Evolutionary conservation across 2,113 vertebrate genomes (phyloP).

Genomic region (Crypturellus undulatus): DNA sequence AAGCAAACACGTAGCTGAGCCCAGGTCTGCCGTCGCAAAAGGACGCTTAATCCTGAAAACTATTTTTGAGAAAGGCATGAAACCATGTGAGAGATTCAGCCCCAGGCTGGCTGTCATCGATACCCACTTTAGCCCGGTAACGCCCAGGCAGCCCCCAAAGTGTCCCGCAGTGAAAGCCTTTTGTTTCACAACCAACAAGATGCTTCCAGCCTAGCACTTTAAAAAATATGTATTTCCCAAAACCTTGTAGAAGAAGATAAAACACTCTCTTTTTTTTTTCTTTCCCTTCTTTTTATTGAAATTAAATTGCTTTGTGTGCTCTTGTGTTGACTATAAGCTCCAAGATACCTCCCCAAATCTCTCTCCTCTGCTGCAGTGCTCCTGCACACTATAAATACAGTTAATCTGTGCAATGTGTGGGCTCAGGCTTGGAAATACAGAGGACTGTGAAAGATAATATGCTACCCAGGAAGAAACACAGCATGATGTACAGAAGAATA

Average conservation of each 20-base stretch:
- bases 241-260: neutral
- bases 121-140: neutral
- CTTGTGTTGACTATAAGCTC: neutral
- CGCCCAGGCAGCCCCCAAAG: neutral
- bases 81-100: neutral
- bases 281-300: neutral
- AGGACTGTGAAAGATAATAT: constrained; percentile 24
- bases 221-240: neutral
- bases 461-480: constrained; percentile 43
- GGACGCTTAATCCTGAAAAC: neutral
- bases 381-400: constrained; percentile 40
- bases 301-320: neutral
- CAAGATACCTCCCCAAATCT: neutral
- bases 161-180: neutral
- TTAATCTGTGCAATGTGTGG: constrained; percentile 54
- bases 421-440: constrained; percentile 40
- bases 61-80: neutral
- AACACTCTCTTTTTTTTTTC: neutral
- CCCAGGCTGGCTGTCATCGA: neutral
- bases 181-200: neutral
- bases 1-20: neutral
- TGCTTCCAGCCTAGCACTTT: neutral
- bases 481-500: neutral
- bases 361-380: constrained; percentile 7
- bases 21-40: neutral